Conservation (phyloP, 2,888 invertebrate genomes). For the Rhopalosiphum nymphaeae region DNA sequence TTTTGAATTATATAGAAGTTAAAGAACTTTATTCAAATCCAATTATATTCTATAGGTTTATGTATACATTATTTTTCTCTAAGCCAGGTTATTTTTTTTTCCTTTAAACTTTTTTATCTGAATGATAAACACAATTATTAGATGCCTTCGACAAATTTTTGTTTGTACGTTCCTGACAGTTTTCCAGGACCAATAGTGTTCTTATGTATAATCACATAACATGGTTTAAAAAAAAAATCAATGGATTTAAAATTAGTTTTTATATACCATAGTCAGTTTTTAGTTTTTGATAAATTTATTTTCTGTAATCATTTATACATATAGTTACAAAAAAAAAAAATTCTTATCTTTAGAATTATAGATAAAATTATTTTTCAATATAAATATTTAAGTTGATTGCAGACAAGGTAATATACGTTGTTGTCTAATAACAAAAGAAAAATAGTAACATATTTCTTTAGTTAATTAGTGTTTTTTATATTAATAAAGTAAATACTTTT, state of each 20-base stretch:
- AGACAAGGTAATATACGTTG: neutral
- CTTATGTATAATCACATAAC: neutral
- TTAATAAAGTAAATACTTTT: neutral
- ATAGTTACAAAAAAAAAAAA: too few species aligned
- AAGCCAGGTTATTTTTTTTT: neutral
- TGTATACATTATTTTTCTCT: neutral
- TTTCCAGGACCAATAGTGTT: neutral
- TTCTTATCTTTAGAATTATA: neutral
- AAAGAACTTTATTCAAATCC: too few species aligned
- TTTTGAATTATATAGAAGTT: neutral
- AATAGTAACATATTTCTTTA: neutral
- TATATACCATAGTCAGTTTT: neutral
- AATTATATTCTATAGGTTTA: neutral
- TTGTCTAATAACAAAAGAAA: neutral
- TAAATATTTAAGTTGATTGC: neutral
- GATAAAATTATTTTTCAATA: neutral
- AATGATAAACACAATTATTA: neutral
- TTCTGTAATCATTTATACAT: too few species aligned
- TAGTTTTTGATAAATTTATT: neutral
- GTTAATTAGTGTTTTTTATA: neutral
- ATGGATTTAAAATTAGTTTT: slow-evolving; percentile 30
- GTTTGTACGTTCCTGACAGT: neutral
- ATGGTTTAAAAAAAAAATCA: slow-evolving; percentile 24
- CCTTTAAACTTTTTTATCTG: neutral
- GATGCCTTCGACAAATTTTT: neutral